Evolutionary conservation across 2,888 invertebrate species (phyloP).

Genomic region (Polia nebulosa): DNA sequence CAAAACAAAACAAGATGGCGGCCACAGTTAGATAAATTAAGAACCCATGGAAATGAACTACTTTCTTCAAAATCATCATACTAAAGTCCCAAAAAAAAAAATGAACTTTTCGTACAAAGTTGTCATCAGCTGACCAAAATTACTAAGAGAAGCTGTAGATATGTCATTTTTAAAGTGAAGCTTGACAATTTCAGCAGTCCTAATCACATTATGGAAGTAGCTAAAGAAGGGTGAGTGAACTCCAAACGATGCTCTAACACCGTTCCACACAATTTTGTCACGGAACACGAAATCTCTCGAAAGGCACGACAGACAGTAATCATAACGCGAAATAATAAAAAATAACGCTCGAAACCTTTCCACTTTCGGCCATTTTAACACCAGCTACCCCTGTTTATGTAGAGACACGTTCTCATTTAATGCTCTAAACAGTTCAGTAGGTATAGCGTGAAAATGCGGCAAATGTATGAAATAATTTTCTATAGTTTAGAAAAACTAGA

Average conservation of each 20-base stretch:
- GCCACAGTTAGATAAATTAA: too few species aligned
- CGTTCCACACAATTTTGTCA: constrained; percentile 14
- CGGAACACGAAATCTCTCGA: constrained; percentile 16
- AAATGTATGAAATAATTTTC: background rate
- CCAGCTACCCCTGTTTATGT: constrained; percentile 7
- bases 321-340: constrained; percentile 51
- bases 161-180: too few species aligned
- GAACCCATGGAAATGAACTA: too few species aligned
- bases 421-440: background rate
- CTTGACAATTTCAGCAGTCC: too few species aligned
- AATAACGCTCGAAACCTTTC: constrained; percentile 47
- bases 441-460: background rate
- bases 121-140: too few species aligned
- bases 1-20: too few species aligned
- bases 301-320: constrained; percentile 32
- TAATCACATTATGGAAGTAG: background rate
- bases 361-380: constrained; percentile 38
- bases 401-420: background rate
- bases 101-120: too few species aligned
- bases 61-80: too few species aligned
- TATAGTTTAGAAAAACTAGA: too few species aligned
- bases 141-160: too few species aligned
- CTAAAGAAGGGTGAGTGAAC: background rate
- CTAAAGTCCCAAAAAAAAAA: too few species aligned
- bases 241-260: constrained; percentile 4